Conservation (phyloP, 2,113 vertebrate species). For the Corvus moneduloides region DNA sequence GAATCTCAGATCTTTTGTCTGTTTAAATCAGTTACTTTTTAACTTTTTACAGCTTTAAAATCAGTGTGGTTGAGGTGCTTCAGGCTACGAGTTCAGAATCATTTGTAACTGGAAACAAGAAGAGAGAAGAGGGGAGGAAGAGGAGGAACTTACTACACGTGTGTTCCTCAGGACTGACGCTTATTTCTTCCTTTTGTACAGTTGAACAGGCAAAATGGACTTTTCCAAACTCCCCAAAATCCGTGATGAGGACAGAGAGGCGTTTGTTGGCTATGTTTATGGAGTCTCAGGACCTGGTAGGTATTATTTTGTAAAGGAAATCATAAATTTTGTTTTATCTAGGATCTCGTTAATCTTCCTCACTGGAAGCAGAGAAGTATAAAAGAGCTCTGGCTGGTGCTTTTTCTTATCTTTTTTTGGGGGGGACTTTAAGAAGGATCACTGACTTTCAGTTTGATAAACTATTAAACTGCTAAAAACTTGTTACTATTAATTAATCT, state of each 20-base stretch:
- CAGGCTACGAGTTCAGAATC: background rate
- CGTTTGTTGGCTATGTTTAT: conserved; percentile 91
- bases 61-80: background rate
- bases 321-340: background rate
- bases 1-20: background rate
- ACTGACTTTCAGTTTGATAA: background rate
- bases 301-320: background rate
- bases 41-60: background rate
- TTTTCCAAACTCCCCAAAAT: conserved; percentile 93
- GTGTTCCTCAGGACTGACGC: background rate
- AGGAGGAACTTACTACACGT: background rate
- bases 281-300: conserved; percentile 96
- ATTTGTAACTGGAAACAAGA: background rate
- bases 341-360: background rate
- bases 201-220: conserved; percentile 84
- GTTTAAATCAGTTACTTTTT: background rate
- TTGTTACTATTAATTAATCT: background rate
- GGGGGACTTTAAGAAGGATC: background rate
- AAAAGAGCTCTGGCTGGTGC: background rate
- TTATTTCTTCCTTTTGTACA: conserved; percentile 4
- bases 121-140: background rate
- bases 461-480: background rate
- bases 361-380: background rate
- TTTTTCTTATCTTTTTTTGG: background rate
- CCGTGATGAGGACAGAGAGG: conserved; percentile 89